A percentile compares a stretch with the other conserved stretches of the same genome.
phyloP scores from a whole-genome alignment of 2,888 invertebrate genomes.

The Gandaritis pyraliata region DNA sequence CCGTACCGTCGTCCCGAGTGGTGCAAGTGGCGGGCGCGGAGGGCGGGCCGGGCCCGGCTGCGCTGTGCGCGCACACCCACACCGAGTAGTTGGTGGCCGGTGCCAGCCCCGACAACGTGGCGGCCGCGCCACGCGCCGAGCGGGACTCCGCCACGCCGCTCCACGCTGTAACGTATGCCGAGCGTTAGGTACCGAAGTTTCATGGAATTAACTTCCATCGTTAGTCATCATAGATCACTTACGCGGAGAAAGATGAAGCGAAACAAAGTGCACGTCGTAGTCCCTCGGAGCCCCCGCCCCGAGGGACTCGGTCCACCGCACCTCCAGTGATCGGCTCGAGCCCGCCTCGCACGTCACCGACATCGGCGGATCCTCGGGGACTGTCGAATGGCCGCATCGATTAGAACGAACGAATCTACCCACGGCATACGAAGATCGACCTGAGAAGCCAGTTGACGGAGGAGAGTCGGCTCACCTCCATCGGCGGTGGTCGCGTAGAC shows the following conservation, averaged over 20 bases:
- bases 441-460: background rate
- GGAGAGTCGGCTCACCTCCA: slow-evolving; percentile 81
- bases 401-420: background rate
- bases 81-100: slow-evolving; percentile 94
- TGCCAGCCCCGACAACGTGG: slow-evolving; percentile 88
- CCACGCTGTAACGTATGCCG: slow-evolving; percentile 32
- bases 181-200: background rate
- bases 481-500: slow-evolving; percentile 90
- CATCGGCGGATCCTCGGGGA: slow-evolving; percentile 88
- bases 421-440: too few species aligned
- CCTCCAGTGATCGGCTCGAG: slow-evolving; percentile 88
- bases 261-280: slow-evolving; percentile 91
- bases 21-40: slow-evolving; percentile 89
- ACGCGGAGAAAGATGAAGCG: slow-evolving; percentile 61
- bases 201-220: too few species aligned
- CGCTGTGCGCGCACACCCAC: slow-evolving; percentile 90
- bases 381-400: slow-evolving; percentile 58
- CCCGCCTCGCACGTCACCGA: slow-evolving; percentile 88
- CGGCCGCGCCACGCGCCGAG: slow-evolving; percentile 89
- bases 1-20: slow-evolving; percentile 90
- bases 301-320: slow-evolving; percentile 87
- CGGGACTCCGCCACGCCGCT: slow-evolving; percentile 57
- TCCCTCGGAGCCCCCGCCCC: slow-evolving; percentile 86
- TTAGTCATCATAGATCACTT: slow-evolving; percentile 34
- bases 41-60: slow-evolving; percentile 90